Evolutionary conservation across 2,888 invertebrate species (phyloP).

Genomic region (Polymixis lichenea): DNA sequence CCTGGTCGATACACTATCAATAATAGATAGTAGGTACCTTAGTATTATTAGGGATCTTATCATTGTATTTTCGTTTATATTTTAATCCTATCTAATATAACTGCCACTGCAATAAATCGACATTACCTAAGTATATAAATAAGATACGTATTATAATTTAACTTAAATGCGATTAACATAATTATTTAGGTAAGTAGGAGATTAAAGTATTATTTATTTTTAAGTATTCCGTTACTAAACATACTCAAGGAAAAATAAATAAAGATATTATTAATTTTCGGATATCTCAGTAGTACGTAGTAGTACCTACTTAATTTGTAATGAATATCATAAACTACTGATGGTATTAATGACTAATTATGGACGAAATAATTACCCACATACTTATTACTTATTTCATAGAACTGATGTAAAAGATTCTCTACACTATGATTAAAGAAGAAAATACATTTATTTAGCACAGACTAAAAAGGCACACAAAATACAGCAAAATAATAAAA

Average conservation of each 20-base stretch:
- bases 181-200: neutral
- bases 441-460: too few species aligned
- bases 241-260: neutral
- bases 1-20: neutral
- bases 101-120: neutral
- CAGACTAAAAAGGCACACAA: too few species aligned
- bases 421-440: neutral
- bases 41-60: neutral
- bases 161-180: constrained; percentile 4
- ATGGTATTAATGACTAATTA: neutral
- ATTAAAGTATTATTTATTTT: constrained; percentile 8
- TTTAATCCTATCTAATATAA: constrained; percentile 21
- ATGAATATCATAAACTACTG: neutral
- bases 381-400: neutral
- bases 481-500: too few species aligned
- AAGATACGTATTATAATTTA: constrained; percentile 1
- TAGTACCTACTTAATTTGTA: neutral
- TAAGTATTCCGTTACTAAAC: neutral
- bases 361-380: neutral
- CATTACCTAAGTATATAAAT: neutral
- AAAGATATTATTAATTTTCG: neutral
- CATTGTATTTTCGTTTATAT: constrained; percentile 2
- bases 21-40: neutral
- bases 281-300: neutral
- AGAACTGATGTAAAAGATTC: neutral